Evolutionary conservation across 2,888 invertebrate genomes (phyloP).

Genomic region (Drosophila colorata): DNA sequence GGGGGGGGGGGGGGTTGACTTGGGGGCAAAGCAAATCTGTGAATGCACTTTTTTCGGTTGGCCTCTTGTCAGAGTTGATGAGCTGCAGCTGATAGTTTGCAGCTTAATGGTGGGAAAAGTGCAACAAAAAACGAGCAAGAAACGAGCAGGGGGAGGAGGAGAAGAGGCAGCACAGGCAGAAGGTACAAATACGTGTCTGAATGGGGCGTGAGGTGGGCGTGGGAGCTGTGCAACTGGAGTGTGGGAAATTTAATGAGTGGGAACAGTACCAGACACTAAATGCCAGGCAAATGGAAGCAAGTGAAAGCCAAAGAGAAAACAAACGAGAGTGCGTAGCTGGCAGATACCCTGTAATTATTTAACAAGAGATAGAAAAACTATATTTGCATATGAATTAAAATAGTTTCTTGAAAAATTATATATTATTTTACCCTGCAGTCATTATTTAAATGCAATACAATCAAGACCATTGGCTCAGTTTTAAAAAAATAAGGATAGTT

Average conservation of each 20-base stretch:
- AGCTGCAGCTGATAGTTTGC: slow-evolving; percentile 73
- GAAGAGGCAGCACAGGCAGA: slow-evolving; percentile 4
- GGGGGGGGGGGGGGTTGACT: background rate
- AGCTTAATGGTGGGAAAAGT: slow-evolving; percentile 75
- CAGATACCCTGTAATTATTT: slow-evolving; percentile 4
- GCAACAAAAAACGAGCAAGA: slow-evolving; percentile 28
- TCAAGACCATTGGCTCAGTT: too few relatives aligned
- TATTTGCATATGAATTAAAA: background rate
- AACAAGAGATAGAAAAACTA: background rate
- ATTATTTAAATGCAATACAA: too few relatives aligned
- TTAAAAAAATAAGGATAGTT: too few relatives aligned
- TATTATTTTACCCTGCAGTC: too few relatives aligned
- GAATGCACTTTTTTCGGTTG: slow-evolving; percentile 42
- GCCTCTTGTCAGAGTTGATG: slow-evolving; percentile 68
- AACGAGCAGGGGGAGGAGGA: slow-evolving; percentile 5
- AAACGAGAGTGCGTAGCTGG: background rate
- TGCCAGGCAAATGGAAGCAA: slow-evolving; percentile 18
- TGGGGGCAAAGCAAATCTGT: slow-evolving; percentile 38
- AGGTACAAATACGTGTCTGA: background rate
- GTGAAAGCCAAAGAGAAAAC: slow-evolving; percentile 27
- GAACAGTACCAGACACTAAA: slow-evolving; percentile 41
- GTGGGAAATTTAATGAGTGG: slow-evolving; percentile 78
- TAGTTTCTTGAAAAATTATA: too few relatives aligned
- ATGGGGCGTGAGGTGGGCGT: slow-evolving; percentile 38
- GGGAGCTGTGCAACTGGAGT: slow-evolving; percentile 59